These are phyloP conservation scores for Tubulanus polymorphus DNA, from an alignment of 2,888 invertebrate genomes.

Conservation along the genomic window DNA sequence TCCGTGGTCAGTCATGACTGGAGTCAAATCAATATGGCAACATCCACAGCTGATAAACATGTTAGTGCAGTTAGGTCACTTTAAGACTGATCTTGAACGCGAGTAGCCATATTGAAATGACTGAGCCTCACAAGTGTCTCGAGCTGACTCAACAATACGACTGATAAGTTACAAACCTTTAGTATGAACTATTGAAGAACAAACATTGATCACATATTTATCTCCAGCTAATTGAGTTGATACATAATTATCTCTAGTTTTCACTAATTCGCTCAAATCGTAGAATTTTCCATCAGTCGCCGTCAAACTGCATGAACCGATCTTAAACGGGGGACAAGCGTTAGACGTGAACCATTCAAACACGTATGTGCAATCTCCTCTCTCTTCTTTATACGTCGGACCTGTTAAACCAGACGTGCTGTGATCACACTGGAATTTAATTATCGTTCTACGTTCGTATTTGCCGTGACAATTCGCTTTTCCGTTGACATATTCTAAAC, in stretches of 20 bases:
- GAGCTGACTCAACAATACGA: too few species aligned
- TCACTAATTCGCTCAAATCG: conserved; percentile 29
- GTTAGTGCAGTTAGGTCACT: too few species aligned
- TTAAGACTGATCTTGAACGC: too few species aligned
- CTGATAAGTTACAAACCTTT: too few species aligned
- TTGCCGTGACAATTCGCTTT: conserved; percentile 28
- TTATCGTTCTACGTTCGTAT: conserved; percentile 33
- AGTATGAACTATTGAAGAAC: conserved; percentile 35
- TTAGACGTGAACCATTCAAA: conserved; percentile 37
- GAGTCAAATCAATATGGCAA: too few species aligned
- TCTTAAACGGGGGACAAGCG: conserved; percentile 34
- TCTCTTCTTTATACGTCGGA: conserved; percentile 30
- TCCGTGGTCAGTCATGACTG: too few species aligned
- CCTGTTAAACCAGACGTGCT: conserved; percentile 24
- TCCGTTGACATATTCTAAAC: conserved; percentile 42
- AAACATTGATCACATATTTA: conserved; percentile 38
- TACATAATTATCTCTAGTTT: conserved; percentile 30
- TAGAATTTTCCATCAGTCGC: conserved; percentile 21
- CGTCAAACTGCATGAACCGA: conserved; percentile 24
- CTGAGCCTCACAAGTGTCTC: too few species aligned
- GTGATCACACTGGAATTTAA: conserved; percentile 42
- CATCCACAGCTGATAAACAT: too few species aligned
- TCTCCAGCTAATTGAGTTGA: conserved; percentile 17
- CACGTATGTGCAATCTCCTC: conserved; percentile 32
- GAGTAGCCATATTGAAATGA: too few species aligned